These are phyloP conservation scores for Poecilobothrus nobilitatus DNA, from an alignment of 2,888 invertebrate genomes.

Conservation along the genomic window DNA sequence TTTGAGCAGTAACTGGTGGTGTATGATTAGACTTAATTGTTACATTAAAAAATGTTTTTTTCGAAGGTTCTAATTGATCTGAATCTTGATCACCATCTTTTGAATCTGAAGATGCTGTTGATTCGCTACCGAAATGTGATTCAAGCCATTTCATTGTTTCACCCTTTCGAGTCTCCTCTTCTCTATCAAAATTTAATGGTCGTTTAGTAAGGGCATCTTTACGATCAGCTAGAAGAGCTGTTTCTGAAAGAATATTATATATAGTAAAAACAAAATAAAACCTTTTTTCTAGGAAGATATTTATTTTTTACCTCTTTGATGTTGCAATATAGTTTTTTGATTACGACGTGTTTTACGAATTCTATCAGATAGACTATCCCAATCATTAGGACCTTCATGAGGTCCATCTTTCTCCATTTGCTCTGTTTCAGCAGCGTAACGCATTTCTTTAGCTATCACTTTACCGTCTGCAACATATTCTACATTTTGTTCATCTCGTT, in stretches of 20 bases:
- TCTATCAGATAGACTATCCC: constrained; percentile 71
- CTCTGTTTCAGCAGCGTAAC: constrained; percentile 71
- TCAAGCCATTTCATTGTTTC: constrained; percentile 89
- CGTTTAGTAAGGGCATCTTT: constrained; percentile 74
- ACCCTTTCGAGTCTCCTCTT: constrained; percentile 80
- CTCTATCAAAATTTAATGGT: constrained; percentile 76
- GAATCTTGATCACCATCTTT: constrained; percentile 46
- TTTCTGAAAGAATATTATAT: constrained; percentile 28
- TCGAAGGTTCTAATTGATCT: constrained; percentile 53
- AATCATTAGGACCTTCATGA: constrained; percentile 60
- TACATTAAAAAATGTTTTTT: constrained; percentile 67
- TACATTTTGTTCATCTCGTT: constrained; percentile 71
- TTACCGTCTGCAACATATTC: constrained; percentile 77
- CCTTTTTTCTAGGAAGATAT: neutral
- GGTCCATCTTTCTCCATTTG: constrained; percentile 64
- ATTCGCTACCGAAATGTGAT: constrained; percentile 82
- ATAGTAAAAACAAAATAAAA: constrained; percentile 14
- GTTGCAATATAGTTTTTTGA: constrained; percentile 43
- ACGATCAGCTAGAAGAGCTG: constrained; percentile 50
- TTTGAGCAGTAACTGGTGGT: constrained; percentile 44
- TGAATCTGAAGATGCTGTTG: constrained; percentile 60
- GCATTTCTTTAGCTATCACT: constrained; percentile 70
- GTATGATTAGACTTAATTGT: constrained; percentile 56
- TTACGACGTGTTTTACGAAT: constrained; percentile 58
- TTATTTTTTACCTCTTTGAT: constrained; percentile 45